phyloP scores from a whole-genome alignment of 1,140 invertebrate species.

The Agrilus planipennis region DNA sequence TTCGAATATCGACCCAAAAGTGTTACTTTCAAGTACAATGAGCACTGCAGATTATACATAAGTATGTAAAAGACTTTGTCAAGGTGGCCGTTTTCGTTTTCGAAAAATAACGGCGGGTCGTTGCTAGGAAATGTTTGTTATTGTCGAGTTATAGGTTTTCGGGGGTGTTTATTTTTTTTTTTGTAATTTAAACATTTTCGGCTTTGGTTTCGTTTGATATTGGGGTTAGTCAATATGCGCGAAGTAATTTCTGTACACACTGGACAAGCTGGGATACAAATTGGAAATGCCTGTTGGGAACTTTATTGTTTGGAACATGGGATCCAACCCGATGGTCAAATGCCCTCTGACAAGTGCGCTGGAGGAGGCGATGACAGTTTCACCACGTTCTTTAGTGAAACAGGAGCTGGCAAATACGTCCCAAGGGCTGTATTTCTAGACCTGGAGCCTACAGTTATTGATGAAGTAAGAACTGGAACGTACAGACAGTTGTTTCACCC shows the following conservation, averaged over 20 bases:
- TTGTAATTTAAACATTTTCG: too few relatives aligned
- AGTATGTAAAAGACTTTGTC: too few relatives aligned
- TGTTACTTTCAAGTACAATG: too few relatives aligned
- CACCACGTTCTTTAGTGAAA: not conserved
- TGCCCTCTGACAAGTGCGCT: not conserved
- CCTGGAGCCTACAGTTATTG: slow-evolving; percentile 74
- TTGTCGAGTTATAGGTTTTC: too few relatives aligned
- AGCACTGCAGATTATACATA: too few relatives aligned
- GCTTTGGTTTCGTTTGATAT: too few relatives aligned
- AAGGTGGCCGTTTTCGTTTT: too few relatives aligned
- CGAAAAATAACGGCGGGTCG: too few relatives aligned
- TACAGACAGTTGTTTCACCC: not conserved
- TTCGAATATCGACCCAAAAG: too few relatives aligned
- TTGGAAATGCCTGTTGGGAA: slow-evolving; percentile 45
- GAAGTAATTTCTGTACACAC: slow-evolving; percentile 44
- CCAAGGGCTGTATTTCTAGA: slow-evolving; percentile 74
- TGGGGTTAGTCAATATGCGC: too few relatives aligned
- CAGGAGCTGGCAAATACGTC: slow-evolving; percentile 71
- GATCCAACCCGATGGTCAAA: not conserved
- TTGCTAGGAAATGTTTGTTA: too few relatives aligned
- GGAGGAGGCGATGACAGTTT: slow-evolving; percentile 22
- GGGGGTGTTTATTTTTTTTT: too few relatives aligned
- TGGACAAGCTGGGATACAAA: slow-evolving; percentile 43
- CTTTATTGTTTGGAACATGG: slow-evolving; percentile 27
- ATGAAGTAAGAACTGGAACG: slow-evolving; percentile 30